Evolutionary conservation across 2,888 invertebrate genomes (phyloP), one percentile per base, ranked within the genome.

Genomic region (Philereme transversata): DNA sequence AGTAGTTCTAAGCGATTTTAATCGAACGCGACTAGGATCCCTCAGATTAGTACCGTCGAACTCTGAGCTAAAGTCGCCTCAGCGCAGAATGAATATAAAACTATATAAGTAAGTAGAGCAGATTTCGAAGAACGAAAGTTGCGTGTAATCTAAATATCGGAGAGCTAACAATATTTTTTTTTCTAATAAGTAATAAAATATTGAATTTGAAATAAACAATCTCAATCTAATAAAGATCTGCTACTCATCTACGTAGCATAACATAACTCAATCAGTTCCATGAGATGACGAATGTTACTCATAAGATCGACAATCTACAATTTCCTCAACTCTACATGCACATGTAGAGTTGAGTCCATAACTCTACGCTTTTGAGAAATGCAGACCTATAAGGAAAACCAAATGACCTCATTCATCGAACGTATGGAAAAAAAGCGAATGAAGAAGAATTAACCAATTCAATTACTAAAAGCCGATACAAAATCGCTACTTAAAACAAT

Each of bases 41-140:
- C 48, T 36, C 4, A 11, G 22, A 48, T 55, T 55, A 22, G 22
- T 22, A 22, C 22, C 22, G 22, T 22, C 22, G 22, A 22, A 22
- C 22, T 22, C 22, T 22, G 1, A 22, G 22, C 22, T 22, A 22
- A 22, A 22, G 22, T 22, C 22, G 22, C 22, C 22, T 22, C 22
- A 22, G 22, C 22, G 22, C 22, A 22, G 1, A 8, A 41, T 33
- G 10, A 51, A 45, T 9, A 40, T 22, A 33, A 46, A n/a, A 46
- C 33, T 36, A 33, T 50, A n/a, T n/a, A n/a, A n/a, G n/a, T n/a
- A n/a, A n/a, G n/a, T n/a, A 45, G 50, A 51, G 38, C 50, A 45
- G 35, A 43, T 45, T 40, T 45, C 10, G n/a, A 10, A 50, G 22
- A n/a, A 22, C 38, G 22, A 11, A 36, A 36, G 36, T 11, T 38